A percentile compares a stretch with the other conserved stretches of the same genome.
Evolutionary conservation across 1,140 invertebrate species (phyloP).

Genomic region (Bombus superbus): DNA sequence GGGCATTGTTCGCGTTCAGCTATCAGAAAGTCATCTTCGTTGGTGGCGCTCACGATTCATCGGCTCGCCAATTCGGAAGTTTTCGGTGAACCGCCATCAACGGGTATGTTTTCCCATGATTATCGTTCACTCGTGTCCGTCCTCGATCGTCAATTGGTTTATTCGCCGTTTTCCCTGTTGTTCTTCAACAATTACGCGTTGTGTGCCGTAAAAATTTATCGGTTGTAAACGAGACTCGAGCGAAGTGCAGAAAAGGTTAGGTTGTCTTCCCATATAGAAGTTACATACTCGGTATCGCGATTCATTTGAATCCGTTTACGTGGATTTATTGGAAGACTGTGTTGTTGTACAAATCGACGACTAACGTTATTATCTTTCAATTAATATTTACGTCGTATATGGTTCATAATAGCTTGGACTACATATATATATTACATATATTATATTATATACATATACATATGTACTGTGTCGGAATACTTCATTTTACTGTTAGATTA

Average conservation of each 20-base stretch:
- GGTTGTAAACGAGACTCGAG: neutral
- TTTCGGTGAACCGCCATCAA: neutral
- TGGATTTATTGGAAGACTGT: too few species aligned
- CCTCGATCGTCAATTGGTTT: neutral
- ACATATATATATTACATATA: too few species aligned
- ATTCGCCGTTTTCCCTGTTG: neutral
- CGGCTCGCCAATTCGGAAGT: neutral
- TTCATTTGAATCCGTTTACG: too few species aligned
- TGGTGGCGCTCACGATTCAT: neutral
- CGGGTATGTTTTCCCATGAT: neutral
- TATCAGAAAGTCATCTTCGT: slow-evolving; percentile 41
- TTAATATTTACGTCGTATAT: too few species aligned
- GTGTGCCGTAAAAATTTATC: too few species aligned
- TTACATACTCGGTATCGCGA: too few species aligned
- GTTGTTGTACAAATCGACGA: too few species aligned
- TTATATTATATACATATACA: too few species aligned
- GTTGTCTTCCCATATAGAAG: neutral
- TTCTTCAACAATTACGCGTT: neutral
- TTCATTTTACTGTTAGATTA: too few species aligned
- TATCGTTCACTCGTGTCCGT: neutral
- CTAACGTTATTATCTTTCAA: too few species aligned
- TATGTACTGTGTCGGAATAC: too few species aligned
- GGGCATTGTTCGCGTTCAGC: slow-evolving; percentile 37
- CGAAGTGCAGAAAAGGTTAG: neutral
- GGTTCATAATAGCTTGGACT: too few species aligned